These are phyloP conservation scores for Eulemur macaco DNA, from an alignment of 2,113 vertebrate species.

Conservation along the genomic window DNA sequence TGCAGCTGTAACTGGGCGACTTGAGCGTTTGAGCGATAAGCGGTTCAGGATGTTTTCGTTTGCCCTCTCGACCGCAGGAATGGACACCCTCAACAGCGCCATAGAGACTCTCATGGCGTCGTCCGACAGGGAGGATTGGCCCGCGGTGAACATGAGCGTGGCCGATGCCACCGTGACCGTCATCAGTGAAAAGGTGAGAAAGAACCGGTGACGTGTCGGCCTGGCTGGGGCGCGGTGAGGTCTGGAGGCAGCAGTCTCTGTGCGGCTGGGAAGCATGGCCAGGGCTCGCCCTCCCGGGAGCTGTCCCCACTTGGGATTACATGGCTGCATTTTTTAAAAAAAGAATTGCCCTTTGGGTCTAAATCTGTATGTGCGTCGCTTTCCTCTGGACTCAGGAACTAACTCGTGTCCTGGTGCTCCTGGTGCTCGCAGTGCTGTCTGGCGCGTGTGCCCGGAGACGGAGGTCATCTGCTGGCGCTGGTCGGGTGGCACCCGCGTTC, in stretches of 20 bases:
- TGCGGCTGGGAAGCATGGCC: too few species aligned
- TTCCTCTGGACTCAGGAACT: background rate
- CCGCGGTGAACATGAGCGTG: slow-evolving; percentile 94
- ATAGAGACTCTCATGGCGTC: slow-evolving; percentile 92
- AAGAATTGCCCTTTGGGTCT: background rate
- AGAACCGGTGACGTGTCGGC: background rate
- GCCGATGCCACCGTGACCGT: slow-evolving; percentile 97
- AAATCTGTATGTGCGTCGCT: background rate
- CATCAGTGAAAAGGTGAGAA: slow-evolving; percentile 92
- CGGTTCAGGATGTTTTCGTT: background rate
- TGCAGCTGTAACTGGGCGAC: background rate
- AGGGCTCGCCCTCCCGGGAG: background rate
- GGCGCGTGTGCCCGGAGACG: background rate
- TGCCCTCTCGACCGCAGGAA: slow-evolving; percentile 85
- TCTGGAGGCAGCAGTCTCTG: too few species aligned
- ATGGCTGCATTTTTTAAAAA: background rate
- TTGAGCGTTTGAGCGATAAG: background rate
- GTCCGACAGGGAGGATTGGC: slow-evolving; percentile 94
- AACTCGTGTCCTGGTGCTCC: background rate
- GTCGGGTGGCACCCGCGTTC: fast-evolving
- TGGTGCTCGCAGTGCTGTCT: too few species aligned
- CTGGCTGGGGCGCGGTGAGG: too few species aligned
- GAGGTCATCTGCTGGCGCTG: fast-evolving
- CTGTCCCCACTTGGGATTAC: background rate
- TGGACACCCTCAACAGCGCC: slow-evolving; percentile 96